phyloP scores from a whole-genome alignment of 1,140 invertebrate genomes.

The Drosophila dunni region DNA sequence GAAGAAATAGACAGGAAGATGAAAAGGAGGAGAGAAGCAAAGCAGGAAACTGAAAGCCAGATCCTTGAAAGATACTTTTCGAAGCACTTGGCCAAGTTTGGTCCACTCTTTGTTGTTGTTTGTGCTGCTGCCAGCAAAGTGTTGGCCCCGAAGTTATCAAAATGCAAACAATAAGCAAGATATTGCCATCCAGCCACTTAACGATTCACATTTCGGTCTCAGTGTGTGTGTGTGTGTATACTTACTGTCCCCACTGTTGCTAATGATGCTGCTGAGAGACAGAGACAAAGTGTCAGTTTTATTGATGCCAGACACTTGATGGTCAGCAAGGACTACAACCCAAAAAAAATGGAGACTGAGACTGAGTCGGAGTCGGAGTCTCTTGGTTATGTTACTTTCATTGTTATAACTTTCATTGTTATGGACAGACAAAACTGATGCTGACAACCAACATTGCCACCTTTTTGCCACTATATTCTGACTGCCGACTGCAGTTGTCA shows the following conservation, averaged over 20 bases:
- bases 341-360: neutral
- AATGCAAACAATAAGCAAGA: constrained; percentile 47
- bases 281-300: constrained; percentile 33
- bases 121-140: constrained; percentile 25
- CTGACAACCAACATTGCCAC: neutral
- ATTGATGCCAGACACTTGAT: constrained; percentile 42
- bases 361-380: neutral
- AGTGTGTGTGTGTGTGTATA: neutral
- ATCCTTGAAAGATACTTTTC: constrained; percentile 17
- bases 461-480: neutral
- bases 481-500: constrained; percentile 49
- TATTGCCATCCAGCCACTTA: constrained; percentile 41
- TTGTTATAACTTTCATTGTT: constrained; percentile 57
- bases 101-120: neutral
- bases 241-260: neutral
- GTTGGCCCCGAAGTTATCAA: constrained; percentile 45
- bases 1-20: neutral
- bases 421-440: constrained; percentile 37
- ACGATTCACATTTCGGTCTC: constrained; percentile 5
- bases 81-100: constrained; percentile 7
- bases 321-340: constrained; percentile 16
- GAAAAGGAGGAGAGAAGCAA: neutral
- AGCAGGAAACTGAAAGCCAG: neutral
- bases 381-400: constrained; percentile 31
- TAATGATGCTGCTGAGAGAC: constrained; percentile 28